Evolutionary conservation across 92 coral and sea anemone genomes (phyloP), one percentile per base, ranked within the genome.

Genomic region (Porites lobata): DNA sequence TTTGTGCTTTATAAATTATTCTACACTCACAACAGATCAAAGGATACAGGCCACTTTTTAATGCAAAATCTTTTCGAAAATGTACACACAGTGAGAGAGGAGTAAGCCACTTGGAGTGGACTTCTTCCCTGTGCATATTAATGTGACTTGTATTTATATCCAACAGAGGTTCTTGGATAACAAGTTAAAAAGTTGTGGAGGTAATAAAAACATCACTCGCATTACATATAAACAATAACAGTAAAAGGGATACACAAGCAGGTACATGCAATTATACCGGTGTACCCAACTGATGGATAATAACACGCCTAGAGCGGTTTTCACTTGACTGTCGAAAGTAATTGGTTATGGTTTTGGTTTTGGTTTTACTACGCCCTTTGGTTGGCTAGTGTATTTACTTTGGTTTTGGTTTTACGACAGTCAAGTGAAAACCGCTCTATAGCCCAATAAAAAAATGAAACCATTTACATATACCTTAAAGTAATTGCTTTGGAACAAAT

Each of bases 151-250:
- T 24, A 53, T n/a, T 56, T 75, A 75, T 75, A 75, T 75, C 79
- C 79, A 75, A 75, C 79, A 22, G 64, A n/a, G 47, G 79, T 54
- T 75, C 79, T 75, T 75, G 79, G 65, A 52, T 53, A 75, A 75
- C 79, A 75, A 52, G 79, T 75, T 20, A 52, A 75, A 75, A 75
- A 75, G 65, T 75, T 75, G 79, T 52, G 79, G 79, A 75, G 79
- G 79, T 75, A 54, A 75, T 75, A 21, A 75, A 75, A 75, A 75
- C 79, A 56, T 75, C 58, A 75, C 65, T 75, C 11, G 65, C 50
- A 75, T 53, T 54, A 75, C 65, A 75, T 21, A 75, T n/a, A 29
- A 56, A 14, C 61, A 7, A 17, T 56, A 54, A 54, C 65, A 75
- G 26, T 75, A 75, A 75, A 75, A 75, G 65, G 79, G 79, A 75